Evolutionary conservation across 2,113 vertebrate species (phyloP), one percentile per base, ranked within the genome.

Genomic region (Mastomys coucha): DNA sequence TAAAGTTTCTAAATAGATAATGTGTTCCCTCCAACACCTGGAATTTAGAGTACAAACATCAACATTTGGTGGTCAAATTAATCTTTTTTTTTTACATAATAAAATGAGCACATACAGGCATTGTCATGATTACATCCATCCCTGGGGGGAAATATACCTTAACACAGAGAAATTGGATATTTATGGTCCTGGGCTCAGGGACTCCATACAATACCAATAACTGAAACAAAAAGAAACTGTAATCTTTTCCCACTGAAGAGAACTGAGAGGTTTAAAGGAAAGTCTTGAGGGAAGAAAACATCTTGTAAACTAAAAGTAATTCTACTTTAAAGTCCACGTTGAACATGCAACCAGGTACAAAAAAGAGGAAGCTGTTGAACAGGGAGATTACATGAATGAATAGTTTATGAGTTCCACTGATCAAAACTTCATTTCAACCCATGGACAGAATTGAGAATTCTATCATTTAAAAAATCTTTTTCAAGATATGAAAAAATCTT

Each of bases 291-390:
- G 93, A 96, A 51, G 42, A 80, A 95, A 93, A 89, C 63, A 63
- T 89, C 90, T 89, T 95, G 87, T 97, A 91, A 96, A 89, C 56
- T 69, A 70, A 95, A 97, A 96, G 89, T 93, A 91, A 93, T 96
- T 97, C 56, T 91, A 89, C 77, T 97, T 96, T 85, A 96, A 93
- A 88, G 84, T 89, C 33, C 26, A 24, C 78, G 80, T 77, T 90
- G 93, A 92, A 91, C 78, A 93, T 96, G 42, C 2, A 65, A 94
- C 84, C 69, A 96, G 63, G 67, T 53, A 42, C 72, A 85, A 58
- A 56, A 88, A 75, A 95, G 84, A 12, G n/a, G 75, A 86, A 72
- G 58, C 7, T 42, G 28, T 58, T 85, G 76, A 92, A 49, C 56
- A 76, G 86, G 72, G 91, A 86, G 84, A 72, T 75, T 87, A 73